A percentile compares a stretch with the other conserved stretches of the same genome.
phyloP scores from a whole-genome alignment of 2,797 vertebrate genomes.

The Sebastes itinus region DNA sequence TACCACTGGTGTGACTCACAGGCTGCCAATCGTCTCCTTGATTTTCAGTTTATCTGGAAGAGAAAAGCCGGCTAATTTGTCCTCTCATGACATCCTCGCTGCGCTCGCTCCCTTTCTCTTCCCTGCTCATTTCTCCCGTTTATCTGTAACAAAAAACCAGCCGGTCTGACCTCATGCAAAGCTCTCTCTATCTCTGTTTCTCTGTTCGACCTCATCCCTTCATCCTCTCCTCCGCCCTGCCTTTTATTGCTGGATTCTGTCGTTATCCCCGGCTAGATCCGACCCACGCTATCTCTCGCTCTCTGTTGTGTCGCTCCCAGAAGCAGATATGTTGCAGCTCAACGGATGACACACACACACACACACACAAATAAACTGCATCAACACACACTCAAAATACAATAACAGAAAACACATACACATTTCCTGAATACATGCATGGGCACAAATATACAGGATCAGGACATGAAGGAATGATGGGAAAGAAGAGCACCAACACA shows the following conservation, averaged over 20 bases:
- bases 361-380: not conserved
- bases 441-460: conserved; percentile 22
- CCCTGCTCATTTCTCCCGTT: conserved; percentile 46
- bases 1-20: conserved; percentile 36
- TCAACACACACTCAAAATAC: not conserved
- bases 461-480: not conserved
- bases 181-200: conserved; percentile 42
- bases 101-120: conserved; percentile 1
- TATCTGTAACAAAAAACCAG: conserved; percentile 52
- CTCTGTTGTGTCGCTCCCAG: conserved; percentile 43
- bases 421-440: conserved; percentile 12
- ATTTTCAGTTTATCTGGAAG: conserved; percentile 29
- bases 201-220: conserved; percentile 61
- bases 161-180: conserved; percentile 57
- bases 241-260: conserved; percentile 63
- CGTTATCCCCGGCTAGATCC: conserved; percentile 60
- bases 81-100: conserved; percentile 32
- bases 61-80: conserved; percentile 41
- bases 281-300: conserved; percentile 42
- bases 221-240: conserved; percentile 57
- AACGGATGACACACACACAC: conserved; percentile 11
- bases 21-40: conserved; percentile 31
- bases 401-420: not conserved
- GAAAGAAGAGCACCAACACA: conserved; percentile 11
- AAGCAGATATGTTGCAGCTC: conserved; percentile 57